A percentile compares a stretch with the other conserved stretches of the same genome.
phyloP scores from a whole-genome alignment of 2,888 invertebrate genomes.

The Lasius platythorax region DNA sequence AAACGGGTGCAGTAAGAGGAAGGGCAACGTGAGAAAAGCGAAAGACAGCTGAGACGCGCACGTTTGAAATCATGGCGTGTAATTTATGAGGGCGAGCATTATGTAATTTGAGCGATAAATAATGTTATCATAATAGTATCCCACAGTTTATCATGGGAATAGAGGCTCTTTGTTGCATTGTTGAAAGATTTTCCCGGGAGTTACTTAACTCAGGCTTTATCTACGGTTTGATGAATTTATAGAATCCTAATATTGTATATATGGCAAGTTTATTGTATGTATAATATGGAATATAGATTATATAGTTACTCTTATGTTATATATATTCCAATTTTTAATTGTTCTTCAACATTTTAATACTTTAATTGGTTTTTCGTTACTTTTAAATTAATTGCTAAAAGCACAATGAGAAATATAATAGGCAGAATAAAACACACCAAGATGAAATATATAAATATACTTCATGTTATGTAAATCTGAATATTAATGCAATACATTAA shows the following conservation, averaged over 20 bases:
- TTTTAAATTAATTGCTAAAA: neutral
- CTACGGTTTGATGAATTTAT: slow-evolving; percentile 8
- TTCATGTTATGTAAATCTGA: neutral
- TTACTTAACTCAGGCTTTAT: slow-evolving; percentile 22
- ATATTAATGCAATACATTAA: neutral
- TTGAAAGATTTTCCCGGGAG: slow-evolving; percentile 18
- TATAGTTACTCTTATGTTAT: neutral
- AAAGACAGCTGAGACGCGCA: slow-evolving; percentile 23
- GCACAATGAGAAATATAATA: neutral
- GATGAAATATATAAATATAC: neutral
- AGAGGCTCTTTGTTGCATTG: slow-evolving; percentile 6
- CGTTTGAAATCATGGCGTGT: slow-evolving; percentile 48
- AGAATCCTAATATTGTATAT: neutral
- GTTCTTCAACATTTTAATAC: neutral
- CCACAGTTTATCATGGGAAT: slow-evolving; percentile 28
- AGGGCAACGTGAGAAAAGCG: slow-evolving; percentile 39
- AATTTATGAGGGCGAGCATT: slow-evolving; percentile 47
- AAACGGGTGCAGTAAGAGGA: slow-evolving; percentile 31
- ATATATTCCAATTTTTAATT: neutral
- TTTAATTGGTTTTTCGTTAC: neutral
- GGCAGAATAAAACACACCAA: neutral
- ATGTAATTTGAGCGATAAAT: slow-evolving; percentile 60
- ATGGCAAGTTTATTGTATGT: neutral
- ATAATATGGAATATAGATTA: neutral
- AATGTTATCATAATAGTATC: slow-evolving; percentile 39